Conservation (phyloP, 2,113 vertebrate genomes). For the Phycodurus eques region DNA sequence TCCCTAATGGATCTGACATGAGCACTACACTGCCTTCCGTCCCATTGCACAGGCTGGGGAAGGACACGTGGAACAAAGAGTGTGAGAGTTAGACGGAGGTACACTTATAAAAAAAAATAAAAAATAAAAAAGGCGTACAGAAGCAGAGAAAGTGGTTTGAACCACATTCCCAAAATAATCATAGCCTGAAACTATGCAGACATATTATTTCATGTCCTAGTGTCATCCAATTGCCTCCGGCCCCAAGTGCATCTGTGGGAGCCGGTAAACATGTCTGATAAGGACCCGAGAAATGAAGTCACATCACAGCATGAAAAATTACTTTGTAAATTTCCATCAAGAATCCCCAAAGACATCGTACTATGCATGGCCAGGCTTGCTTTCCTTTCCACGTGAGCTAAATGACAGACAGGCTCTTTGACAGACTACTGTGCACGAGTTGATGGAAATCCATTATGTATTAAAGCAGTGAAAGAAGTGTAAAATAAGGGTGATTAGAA, state of each 20-base stretch:
- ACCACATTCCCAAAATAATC: constrained; percentile 32
- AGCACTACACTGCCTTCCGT: constrained; percentile 55
- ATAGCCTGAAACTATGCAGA: constrained; percentile 30
- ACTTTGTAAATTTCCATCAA: constrained; percentile 51
- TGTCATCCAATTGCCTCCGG: constrained; percentile 42
- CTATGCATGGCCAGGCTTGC: constrained; percentile 20
- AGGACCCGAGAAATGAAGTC: constrained; percentile 43
- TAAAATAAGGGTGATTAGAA: constrained; percentile 51
- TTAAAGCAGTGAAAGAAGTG: constrained; percentile 46
- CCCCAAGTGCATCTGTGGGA: constrained; percentile 33
- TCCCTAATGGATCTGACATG: constrained; percentile 62
- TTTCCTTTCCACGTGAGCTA: constrained; percentile 20
- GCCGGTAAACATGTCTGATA: constrained; percentile 40
- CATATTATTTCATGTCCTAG: constrained; percentile 36
- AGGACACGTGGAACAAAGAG: constrained; percentile 34
- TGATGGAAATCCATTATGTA: constrained; percentile 39
- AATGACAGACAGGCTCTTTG: constrained; percentile 28
- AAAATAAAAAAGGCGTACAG: background rate
- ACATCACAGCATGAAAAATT: constrained; percentile 42
- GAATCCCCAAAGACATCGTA: constrained; percentile 32
- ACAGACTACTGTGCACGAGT: constrained; percentile 21
- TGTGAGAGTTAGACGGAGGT: constrained; percentile 19
- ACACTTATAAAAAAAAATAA: constrained; percentile 16
- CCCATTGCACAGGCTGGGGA: constrained; percentile 49
- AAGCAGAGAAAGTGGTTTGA: constrained; percentile 16